These are phyloP conservation scores for Eptesicus fuscus DNA, from an alignment of 2,113 vertebrate species.

Conservation along the genomic window DNA sequence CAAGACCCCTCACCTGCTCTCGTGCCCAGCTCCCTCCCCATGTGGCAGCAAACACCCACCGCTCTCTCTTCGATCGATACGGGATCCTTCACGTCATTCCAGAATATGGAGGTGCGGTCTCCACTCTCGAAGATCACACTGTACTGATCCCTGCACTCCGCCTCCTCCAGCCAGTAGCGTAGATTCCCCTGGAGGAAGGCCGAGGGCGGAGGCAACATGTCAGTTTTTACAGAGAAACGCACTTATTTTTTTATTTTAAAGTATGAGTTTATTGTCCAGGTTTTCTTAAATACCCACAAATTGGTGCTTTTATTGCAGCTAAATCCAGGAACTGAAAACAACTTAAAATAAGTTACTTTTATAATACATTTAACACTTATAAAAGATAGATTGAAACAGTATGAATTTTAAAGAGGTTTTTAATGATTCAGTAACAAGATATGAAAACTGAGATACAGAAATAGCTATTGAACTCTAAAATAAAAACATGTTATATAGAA, in stretches of 20 bases:
- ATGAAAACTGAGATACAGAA: constrained; percentile 37
- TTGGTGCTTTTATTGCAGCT: constrained; percentile 56
- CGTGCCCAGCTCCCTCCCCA: not conserved
- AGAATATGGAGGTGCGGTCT: constrained; percentile 94
- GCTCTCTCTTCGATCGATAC: constrained; percentile 94
- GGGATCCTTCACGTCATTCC: constrained; percentile 95
- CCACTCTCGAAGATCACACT: constrained; percentile 99
- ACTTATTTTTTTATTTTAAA: not conserved
- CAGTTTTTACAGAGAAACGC: not conserved
- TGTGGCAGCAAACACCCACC: constrained; percentile 78
- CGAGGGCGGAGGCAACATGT: not conserved
- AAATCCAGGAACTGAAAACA: constrained; percentile 31
- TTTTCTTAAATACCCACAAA: constrained; percentile 53
- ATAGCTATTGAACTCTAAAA: constrained; percentile 15
- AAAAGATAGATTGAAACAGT: constrained; percentile 10
- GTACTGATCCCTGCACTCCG: constrained; percentile 97
- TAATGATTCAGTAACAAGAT: constrained; percentile 19
- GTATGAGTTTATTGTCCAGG: constrained; percentile 45
- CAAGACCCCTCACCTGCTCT: not conserved
- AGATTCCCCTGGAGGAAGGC: constrained; percentile 88
- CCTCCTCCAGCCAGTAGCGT: constrained; percentile 96
- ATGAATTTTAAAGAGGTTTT: constrained; percentile 45
- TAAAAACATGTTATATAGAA: constrained; percentile 37
- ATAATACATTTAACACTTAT: constrained; percentile 21
- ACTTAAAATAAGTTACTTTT: constrained; percentile 37